These are phyloP conservation scores for Malacoctenus gilli DNA, from an alignment of 2,797 vertebrate genomes.

Conservation along the genomic window DNA sequence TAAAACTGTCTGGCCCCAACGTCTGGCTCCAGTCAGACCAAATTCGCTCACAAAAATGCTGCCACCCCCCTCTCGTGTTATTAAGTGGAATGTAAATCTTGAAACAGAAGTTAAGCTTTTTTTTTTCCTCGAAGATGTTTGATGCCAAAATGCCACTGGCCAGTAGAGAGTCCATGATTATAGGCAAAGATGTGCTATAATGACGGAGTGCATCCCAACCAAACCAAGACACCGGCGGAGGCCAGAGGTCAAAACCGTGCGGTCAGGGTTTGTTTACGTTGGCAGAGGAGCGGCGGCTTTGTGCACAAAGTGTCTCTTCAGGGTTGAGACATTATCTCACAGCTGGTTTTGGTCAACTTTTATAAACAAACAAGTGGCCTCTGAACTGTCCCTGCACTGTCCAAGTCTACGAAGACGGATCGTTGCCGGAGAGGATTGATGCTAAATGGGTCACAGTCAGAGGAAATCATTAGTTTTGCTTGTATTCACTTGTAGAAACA, in stretches of 20 bases:
- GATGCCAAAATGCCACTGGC: slow-evolving; percentile 49
- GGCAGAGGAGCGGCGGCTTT: slow-evolving; percentile 41
- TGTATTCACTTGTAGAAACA: too few species aligned
- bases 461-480: neutral
- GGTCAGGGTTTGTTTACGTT: slow-evolving; percentile 59
- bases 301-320: slow-evolving; percentile 40
- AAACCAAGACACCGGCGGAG: slow-evolving; percentile 49
- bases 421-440: neutral
- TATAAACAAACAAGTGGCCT: slow-evolving; percentile 38
- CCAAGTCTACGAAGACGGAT: slow-evolving; percentile 11
- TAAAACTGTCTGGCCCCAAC: slow-evolving; percentile 76
- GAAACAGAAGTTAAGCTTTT: slow-evolving; percentile 54
- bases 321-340: slow-evolving; percentile 43
- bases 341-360: slow-evolving; percentile 44
- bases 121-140: slow-evolving; percentile 33
- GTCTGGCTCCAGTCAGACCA: slow-evolving; percentile 77
- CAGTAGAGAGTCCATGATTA: slow-evolving; percentile 58
- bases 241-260: slow-evolving; percentile 54
- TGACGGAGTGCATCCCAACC: slow-evolving; percentile 41
- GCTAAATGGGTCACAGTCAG: neutral
- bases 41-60: slow-evolving; percentile 73
- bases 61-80: slow-evolving; percentile 49
- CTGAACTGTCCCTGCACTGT: slow-evolving; percentile 18
- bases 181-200: slow-evolving; percentile 52
- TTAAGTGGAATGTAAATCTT: slow-evolving; percentile 69